These are phyloP conservation scores for Nannospalax galili DNA, from an alignment of 2,113 vertebrate genomes.

Conservation along the genomic window DNA sequence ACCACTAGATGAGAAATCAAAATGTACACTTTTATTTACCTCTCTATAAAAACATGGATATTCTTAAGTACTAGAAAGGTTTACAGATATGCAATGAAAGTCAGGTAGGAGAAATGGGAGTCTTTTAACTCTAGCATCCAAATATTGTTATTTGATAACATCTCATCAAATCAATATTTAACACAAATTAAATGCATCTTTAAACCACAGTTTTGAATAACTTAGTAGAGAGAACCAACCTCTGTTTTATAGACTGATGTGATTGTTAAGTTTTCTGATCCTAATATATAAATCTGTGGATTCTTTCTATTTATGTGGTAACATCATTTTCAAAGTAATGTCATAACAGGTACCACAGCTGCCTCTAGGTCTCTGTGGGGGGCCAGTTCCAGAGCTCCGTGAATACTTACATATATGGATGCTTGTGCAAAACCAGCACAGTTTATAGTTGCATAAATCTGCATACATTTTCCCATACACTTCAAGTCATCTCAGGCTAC, in stretches of 20 bases:
- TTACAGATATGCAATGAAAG: not conserved
- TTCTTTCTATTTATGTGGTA: not conserved
- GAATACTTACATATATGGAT: no score
- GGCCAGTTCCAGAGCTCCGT: not conserved
- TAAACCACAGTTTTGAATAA: not conserved
- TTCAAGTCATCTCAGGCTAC: not conserved
- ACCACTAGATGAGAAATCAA: not conserved
- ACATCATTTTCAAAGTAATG: not conserved
- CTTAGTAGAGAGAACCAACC: not conserved
- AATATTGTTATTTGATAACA: not conserved
- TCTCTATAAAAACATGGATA: not conserved
- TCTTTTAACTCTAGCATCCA: not conserved
- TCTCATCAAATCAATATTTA: not conserved
- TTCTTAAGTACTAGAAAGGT: not conserved
- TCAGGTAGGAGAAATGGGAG: not conserved
- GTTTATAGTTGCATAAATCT: not conserved
- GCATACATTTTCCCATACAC: not conserved
- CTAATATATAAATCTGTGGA: not conserved
- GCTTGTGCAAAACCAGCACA: not conserved
- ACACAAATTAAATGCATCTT: not conserved
- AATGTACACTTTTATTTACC: not conserved
- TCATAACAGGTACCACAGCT: not conserved
- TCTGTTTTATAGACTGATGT: not conserved
- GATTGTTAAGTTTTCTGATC: not conserved
- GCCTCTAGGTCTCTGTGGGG: not conserved